A percentile compares a stretch with the other conserved stretches of the same genome.
These are phyloP conservation scores for Antechinus stuartii DNA, from an alignment of 2,113 vertebrate genomes.

Conservation along the genomic window DNA sequence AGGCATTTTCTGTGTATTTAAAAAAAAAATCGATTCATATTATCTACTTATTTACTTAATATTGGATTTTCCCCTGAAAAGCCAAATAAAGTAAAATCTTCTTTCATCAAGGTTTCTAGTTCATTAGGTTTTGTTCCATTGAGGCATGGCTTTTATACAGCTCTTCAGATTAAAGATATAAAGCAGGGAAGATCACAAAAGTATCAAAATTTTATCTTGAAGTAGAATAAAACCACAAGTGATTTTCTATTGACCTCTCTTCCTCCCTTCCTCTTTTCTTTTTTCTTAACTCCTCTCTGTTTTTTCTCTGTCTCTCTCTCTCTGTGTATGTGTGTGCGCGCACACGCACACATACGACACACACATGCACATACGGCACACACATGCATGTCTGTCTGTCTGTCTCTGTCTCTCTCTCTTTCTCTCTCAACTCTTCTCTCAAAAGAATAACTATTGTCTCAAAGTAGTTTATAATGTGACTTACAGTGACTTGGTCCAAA, in stretches of 20 bases:
- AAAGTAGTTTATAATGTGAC: background rate
- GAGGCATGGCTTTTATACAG: background rate
- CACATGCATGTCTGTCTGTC: too few species aligned
- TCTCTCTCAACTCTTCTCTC: too few species aligned
- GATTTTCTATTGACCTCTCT: background rate
- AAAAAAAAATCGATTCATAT: background rate
- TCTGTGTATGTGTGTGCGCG: too few species aligned
- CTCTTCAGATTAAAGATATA: background rate
- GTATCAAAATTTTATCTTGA: background rate
- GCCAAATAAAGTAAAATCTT: background rate
- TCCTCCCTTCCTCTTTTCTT: background rate
- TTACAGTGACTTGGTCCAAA: background rate
- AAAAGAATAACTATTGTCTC: background rate
- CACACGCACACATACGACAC: too few species aligned
- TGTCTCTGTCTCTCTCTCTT: too few species aligned
- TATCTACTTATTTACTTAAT: background rate
- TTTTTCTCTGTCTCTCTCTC: background rate
- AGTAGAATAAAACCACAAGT: background rate
- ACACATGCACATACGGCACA: too few species aligned
- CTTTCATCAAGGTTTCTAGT: background rate
- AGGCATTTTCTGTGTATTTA: background rate
- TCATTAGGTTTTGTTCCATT: background rate
- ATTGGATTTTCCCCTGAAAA: background rate
- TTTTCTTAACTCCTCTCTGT: too few species aligned
- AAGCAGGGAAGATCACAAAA: background rate